Conservation (phyloP, 1,140 invertebrate species). For the Lethocerus indicus region DNA sequence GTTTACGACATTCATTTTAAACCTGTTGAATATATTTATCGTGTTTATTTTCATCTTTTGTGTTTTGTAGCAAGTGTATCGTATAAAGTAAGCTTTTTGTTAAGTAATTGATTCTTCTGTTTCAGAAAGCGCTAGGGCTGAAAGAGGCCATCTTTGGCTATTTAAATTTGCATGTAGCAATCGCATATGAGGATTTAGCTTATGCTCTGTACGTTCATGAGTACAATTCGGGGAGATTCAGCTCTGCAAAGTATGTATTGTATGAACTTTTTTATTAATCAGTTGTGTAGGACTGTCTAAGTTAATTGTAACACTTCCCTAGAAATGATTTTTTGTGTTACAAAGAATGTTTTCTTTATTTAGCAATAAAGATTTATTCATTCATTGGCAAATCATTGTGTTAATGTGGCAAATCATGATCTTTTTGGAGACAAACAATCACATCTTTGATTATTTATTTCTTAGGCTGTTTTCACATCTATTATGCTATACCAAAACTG, state of each 20-base stretch:
- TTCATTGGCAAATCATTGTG: too few relatives aligned
- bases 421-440: too few relatives aligned
- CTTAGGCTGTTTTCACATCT: too few relatives aligned
- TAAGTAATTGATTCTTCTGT: slow-evolving; percentile 11
- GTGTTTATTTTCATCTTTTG: background rate
- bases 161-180: slow-evolving; percentile 69
- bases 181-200: slow-evolving; percentile 75
- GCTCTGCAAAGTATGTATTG: slow-evolving; percentile 40
- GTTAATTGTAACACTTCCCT: background rate
- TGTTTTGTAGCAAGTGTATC: background rate
- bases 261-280: background rate
- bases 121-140: slow-evolving; percentile 53
- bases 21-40: background rate
- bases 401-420: too few relatives aligned
- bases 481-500: too few relatives aligned
- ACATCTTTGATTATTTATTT: too few relatives aligned
- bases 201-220: slow-evolving; percentile 84
- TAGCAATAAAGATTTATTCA: too few relatives aligned
- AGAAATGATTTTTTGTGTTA: background rate
- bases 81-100: slow-evolving; percentile 11
- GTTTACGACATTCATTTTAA: background rate
- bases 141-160: slow-evolving; percentile 62
- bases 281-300: background rate
- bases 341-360: too few relatives aligned
- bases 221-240: slow-evolving; percentile 74